Conservation (phyloP, 2,888 invertebrate species). For the Tetrapedia diversipes region DNA sequence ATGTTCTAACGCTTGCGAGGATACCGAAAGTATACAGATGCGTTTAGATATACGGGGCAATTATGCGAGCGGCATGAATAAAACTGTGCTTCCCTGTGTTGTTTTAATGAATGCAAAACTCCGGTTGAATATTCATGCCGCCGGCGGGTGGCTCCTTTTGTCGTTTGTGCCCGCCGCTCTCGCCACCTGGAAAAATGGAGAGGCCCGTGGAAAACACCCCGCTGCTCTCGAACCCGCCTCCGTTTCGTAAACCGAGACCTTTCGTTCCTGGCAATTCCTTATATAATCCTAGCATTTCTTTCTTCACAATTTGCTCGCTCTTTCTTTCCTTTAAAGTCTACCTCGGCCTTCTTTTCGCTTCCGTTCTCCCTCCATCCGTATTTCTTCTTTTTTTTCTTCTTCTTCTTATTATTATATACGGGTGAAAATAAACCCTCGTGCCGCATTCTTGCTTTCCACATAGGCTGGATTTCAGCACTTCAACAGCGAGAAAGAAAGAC, state of each 20-base stretch:
- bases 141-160: constrained; percentile 76
- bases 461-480: too few species aligned
- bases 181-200: constrained; percentile 53
- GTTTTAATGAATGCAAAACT: constrained; percentile 80
- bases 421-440: too few species aligned
- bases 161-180: constrained; percentile 63
- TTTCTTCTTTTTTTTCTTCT: too few species aligned
- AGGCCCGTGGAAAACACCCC: constrained; percentile 33
- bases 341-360: neutral
- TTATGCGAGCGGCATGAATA: constrained; percentile 75
- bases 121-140: constrained; percentile 77
- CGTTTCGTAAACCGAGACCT: neutral
- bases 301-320: neutral
- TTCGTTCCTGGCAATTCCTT: too few species aligned
- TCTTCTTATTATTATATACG: too few species aligned
- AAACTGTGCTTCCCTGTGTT: constrained; percentile 73
- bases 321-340: too few species aligned
- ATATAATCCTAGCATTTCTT: neutral
- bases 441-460: too few species aligned
- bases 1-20: neutral
- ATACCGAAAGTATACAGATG: constrained; percentile 57
- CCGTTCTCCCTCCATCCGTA: too few species aligned
- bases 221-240: constrained; percentile 7
- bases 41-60: constrained; percentile 67
- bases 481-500: too few species aligned